Percentiles rank a stretch among this genome's conserved stretches.
Conservation (phyloP, 2,797 vertebrate genomes). For the Tokudaia tokunoshimensis region DNA sequence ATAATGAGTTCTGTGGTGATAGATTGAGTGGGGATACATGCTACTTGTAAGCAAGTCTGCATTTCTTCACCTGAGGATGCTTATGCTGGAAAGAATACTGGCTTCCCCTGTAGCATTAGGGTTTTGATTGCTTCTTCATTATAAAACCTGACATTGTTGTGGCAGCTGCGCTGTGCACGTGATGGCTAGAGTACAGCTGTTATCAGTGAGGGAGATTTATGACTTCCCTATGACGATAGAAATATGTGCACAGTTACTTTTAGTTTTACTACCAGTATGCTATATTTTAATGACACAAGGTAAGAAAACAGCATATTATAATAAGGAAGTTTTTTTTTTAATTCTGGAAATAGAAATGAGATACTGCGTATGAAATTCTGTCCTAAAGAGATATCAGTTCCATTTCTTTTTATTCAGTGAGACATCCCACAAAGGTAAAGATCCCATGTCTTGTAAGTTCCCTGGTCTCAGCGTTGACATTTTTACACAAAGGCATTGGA, state of each 20-base stretch:
- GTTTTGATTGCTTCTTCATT: constrained; percentile 91
- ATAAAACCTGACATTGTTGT: constrained; percentile 91
- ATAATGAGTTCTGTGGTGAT: constrained; percentile 87
- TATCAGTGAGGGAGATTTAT: constrained; percentile 90
- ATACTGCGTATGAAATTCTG: constrained; percentile 74
- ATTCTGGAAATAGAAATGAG: constrained; percentile 70
- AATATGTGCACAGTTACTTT: constrained; percentile 91
- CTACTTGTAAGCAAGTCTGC: constrained; percentile 83
- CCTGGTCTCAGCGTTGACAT: neutral
- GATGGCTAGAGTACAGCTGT: constrained; percentile 90
- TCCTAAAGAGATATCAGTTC: constrained; percentile 77
- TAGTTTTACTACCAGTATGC: constrained; percentile 88
- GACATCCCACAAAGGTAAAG: neutral
- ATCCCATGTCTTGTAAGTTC: neutral
- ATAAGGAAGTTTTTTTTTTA: constrained; percentile 62
- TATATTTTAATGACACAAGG: constrained; percentile 90
- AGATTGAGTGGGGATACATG: constrained; percentile 86
- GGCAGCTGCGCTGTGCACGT: constrained; percentile 90
- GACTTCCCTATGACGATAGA: constrained; percentile 87
- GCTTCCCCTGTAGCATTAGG: constrained; percentile 89
- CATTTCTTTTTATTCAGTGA: constrained; percentile 42
- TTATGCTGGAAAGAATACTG: constrained; percentile 89
- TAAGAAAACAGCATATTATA: constrained; percentile 87
- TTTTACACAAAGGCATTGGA: neutral
- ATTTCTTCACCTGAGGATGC: constrained; percentile 91